Evolutionary conservation across 53 echinoderm and acorn worm species (phyloP), one percentile per base, ranked within the genome.

Genomic region (Hippasteria phrygiana): DNA sequence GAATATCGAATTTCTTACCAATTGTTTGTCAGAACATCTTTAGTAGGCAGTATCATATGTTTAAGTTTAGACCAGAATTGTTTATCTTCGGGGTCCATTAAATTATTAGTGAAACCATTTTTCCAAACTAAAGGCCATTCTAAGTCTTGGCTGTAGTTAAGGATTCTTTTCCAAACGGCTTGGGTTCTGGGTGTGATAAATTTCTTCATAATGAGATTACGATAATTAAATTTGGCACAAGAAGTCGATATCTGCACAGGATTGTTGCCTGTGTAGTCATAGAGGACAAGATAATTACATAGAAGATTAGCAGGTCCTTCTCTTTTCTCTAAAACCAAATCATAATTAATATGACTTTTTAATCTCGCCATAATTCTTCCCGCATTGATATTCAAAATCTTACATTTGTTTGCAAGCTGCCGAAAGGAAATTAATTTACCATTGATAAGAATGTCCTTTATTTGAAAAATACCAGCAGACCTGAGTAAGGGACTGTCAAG

Each of bases 321-420:
- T 66, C 67, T 66, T 32, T 26, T 48, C 27, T 66, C 67, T 28
- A n/a, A n/a, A n/a, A n/a, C n/a, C n/a, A n/a, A n/a, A n/a, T n/a
- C n/a, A n/a, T n/a, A n/a, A n/a, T n/a, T n/a, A n/a, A n/a, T n/a
- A n/a, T n/a, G n/a, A n/a, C 27, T 16, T 22, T 66, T 3, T 3
- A 66, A 14, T 13, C 67, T n/a, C 4, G 22, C 67, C 3, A 66
- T 4, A n/a, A 66, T 27, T 66, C 67, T 66, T 14, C 67, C 67
- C 13, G 67, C 67, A 66, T 66, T 66, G 33, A 66, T 66, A 5
- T 3, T 66, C 8, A 3, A 14, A 28, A 66, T 5, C 3, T 26
- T 22, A 28, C 67, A 66, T 2, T 24, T 32, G 13, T 66, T 3
- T 5, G 67, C 67, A 28, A 66, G 20, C 27, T n/a, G n/a, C n/a